Percentiles rank a stretch among this genome's conserved stretches.
phyloP scores from a whole-genome alignment of 2,888 invertebrate genomes.

The Synanthedon andrenaeformis region DNA sequence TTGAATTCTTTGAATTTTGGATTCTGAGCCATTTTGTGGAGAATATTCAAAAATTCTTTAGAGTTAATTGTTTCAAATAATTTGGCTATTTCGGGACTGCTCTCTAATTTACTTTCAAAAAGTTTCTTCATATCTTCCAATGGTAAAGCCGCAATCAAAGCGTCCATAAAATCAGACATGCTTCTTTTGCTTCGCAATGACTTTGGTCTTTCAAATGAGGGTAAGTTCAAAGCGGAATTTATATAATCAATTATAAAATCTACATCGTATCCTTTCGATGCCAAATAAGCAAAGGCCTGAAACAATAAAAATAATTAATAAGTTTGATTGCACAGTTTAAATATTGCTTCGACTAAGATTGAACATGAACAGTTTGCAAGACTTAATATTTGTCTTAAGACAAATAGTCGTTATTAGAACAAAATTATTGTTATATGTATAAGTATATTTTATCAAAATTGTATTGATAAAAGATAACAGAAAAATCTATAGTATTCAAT shows the following conservation, averaged over 20 bases:
- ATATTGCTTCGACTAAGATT: too few relatives aligned
- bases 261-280: slow-evolving; percentile 25
- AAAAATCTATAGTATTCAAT: neutral
- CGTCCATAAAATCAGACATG: slow-evolving; percentile 21
- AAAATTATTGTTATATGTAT: too few relatives aligned
- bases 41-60: slow-evolving; percentile 24
- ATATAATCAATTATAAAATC: slow-evolving; percentile 17
- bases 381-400: too few relatives aligned
- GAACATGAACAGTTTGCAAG: too few relatives aligned
- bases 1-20: slow-evolving; percentile 24
- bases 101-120: slow-evolving; percentile 25
- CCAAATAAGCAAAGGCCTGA: slow-evolving; percentile 21
- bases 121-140: slow-evolving; percentile 24
- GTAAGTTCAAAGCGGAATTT: slow-evolving; percentile 17
- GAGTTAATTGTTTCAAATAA: slow-evolving; percentile 24
- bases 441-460: too few relatives aligned
- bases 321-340: neutral
- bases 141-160: slow-evolving; percentile 19
- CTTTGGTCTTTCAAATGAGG: slow-evolving; percentile 16
- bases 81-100: slow-evolving; percentile 18
- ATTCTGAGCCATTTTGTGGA: slow-evolving; percentile 21
- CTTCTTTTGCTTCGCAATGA: slow-evolving; percentile 11
- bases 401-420: too few relatives aligned
- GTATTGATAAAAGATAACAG: too few relatives aligned
- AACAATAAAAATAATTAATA: slow-evolving; percentile 4